phyloP scores from a whole-genome alignment of 2,797 vertebrate genomes.

The Streptopelia turtur region DNA sequence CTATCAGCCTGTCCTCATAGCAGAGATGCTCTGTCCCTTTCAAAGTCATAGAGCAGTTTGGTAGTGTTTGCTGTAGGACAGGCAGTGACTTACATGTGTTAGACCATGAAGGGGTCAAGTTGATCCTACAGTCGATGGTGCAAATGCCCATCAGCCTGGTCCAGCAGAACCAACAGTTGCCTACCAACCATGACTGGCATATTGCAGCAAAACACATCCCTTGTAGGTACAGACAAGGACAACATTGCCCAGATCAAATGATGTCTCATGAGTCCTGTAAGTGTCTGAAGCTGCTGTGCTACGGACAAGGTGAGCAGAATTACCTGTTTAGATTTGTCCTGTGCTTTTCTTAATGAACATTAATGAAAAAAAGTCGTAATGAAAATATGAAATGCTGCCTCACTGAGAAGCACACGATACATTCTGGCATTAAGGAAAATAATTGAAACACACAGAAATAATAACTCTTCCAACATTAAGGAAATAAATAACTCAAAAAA shows the following conservation, averaged over 20 bases:
- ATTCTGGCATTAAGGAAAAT: background rate
- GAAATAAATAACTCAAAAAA: background rate
- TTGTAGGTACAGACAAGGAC: background rate
- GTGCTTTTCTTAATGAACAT: background rate
- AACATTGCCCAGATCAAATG: background rate
- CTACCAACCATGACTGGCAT: background rate
- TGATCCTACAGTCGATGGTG: background rate
- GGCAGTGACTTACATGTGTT: accelerated
- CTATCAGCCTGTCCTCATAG: no score
- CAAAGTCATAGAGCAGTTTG: background rate
- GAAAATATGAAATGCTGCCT: background rate
- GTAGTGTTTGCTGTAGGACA: background rate
- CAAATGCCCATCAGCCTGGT: background rate
- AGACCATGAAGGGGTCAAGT: background rate
- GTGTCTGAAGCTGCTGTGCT: background rate
- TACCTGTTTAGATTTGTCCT: background rate
- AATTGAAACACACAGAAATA: background rate
- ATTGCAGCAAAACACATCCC: background rate
- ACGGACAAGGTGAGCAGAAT: background rate
- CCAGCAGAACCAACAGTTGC: background rate
- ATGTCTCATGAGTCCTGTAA: background rate
- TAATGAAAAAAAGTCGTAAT: no score
- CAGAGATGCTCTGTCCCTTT: no score
- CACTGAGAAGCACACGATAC: background rate
- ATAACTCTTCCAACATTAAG: background rate